phyloP scores from a whole-genome alignment of 2,113 vertebrate species.

The Murina feae region DNA sequence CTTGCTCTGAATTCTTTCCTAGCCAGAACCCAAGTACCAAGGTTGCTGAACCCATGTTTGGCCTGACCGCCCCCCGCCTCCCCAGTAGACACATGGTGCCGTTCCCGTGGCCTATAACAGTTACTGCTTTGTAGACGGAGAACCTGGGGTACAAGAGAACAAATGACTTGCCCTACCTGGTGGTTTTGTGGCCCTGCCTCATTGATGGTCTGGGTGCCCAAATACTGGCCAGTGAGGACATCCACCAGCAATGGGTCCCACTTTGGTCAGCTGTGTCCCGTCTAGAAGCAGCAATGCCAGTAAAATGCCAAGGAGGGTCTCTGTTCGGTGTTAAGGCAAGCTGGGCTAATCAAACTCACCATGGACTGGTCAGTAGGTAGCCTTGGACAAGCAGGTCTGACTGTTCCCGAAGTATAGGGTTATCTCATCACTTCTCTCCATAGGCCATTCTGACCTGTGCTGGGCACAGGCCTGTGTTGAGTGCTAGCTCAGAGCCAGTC shows the following conservation, averaged over 20 bases:
- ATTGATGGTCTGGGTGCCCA: background rate
- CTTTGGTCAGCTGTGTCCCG: background rate
- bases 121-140: background rate
- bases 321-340: background rate
- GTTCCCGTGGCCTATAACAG: background rate
- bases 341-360: background rate
- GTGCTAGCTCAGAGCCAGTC: background rate
- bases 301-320: background rate
- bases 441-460: background rate
- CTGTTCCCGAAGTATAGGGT: background rate
- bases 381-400: background rate
- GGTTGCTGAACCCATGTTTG: no score
- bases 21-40: no score
- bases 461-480: background rate
- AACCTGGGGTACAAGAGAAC: background rate
- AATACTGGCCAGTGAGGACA: background rate
- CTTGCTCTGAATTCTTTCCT: no score
- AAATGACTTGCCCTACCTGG: background rate
- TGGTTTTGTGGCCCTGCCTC: background rate
- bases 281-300: background rate
- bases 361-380: no score
- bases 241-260: no score
- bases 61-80: no score
- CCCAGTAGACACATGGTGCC: no score
- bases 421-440: background rate